Percentiles rank a stretch among this genome's conserved stretches.
phyloP scores from a whole-genome alignment of 2,113 vertebrate species.

The Eulacestoma nigropectus region DNA sequence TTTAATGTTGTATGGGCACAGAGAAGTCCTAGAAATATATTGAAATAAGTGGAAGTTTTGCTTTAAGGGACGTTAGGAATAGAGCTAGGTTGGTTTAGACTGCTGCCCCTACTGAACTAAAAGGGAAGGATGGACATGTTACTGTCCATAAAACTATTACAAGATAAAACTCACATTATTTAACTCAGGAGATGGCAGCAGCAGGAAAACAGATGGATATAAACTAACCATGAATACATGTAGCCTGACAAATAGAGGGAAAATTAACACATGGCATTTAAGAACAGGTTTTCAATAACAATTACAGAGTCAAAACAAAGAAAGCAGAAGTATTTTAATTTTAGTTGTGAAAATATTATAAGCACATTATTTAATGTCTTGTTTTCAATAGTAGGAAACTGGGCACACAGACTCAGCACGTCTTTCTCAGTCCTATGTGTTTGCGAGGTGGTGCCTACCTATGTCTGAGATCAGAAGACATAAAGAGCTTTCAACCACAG shows the following conservation, averaged over 20 bases:
- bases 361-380: neutral
- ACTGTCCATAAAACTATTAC: neutral
- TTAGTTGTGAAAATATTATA: neutral
- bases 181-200: neutral
- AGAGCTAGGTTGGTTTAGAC: neutral
- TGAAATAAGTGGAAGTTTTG: neutral
- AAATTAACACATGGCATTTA: neutral
- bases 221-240: neutral
- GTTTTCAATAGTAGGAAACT: neutral
- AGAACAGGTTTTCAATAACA: neutral
- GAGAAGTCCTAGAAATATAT: neutral
- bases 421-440: neutral
- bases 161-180: neutral
- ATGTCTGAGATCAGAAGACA: neutral
- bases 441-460: neutral
- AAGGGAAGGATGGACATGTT: neutral
- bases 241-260: neutral
- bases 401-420: neutral
- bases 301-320: neutral
- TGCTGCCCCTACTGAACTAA: neutral
- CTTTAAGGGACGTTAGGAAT: neutral
- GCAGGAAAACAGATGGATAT: neutral
- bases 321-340: neutral
- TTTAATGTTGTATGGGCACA: neutral
- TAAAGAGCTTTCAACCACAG: neutral